phyloP scores from a whole-genome alignment of 2,888 invertebrate genomes.

The Uloborus plumipes region DNA sequence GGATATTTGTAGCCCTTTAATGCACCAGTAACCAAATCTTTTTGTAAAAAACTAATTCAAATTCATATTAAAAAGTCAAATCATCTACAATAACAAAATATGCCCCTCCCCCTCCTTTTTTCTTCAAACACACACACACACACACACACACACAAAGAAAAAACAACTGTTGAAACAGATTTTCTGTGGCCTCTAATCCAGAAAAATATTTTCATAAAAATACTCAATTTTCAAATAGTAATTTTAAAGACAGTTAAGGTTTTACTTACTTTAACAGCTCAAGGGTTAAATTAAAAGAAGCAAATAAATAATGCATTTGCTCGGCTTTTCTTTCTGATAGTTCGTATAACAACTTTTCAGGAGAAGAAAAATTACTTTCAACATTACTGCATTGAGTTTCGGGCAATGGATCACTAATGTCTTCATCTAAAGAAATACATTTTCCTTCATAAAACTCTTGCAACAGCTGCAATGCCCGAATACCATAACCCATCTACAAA shows the following conservation, averaged over 20 bases:
- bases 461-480: slow-evolving; percentile 85
- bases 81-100: no score
- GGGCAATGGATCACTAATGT: neutral
- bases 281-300: slow-evolving; percentile 91
- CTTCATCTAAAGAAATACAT: slow-evolving; percentile 74
- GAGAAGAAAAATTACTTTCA: slow-evolving; percentile 80
- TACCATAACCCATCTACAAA: slow-evolving; percentile 95
- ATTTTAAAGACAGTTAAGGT: neutral
- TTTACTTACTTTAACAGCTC: slow-evolving; percentile 80
- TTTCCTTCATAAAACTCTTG: slow-evolving; percentile 91
- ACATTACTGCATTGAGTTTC: slow-evolving; percentile 78
- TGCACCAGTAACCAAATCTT: no score
- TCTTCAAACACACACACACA: no score
- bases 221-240: no score
- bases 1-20: no score
- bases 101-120: no score
- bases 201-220: no score
- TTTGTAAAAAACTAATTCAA: no score
- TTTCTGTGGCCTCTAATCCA: no score
- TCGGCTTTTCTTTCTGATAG: slow-evolving; percentile 88
- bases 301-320: slow-evolving; percentile 91
- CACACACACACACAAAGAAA: no score
- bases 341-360: slow-evolving; percentile 81
- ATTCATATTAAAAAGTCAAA: no score
- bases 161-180: no score